Percentiles rank a stretch among this genome's conserved stretches.
Conservation (phyloP, 2,888 invertebrate species). For the Drosophila heteroneura region DNA sequence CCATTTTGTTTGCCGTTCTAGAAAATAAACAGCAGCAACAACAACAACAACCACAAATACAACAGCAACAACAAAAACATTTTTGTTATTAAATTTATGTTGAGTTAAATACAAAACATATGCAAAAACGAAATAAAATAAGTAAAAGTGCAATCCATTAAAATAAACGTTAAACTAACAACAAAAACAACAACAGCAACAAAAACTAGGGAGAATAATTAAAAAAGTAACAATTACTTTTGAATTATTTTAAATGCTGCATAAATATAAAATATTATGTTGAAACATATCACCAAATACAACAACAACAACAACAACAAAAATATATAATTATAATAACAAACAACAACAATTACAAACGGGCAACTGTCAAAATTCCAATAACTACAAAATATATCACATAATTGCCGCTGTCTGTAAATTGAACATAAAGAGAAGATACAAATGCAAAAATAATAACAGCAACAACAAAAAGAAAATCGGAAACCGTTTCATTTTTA, state of each 20-base stretch:
- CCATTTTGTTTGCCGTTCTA: slow-evolving; percentile 50
- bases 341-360: slow-evolving; percentile 44
- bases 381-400: slow-evolving; percentile 57
- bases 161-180: slow-evolving; percentile 47
- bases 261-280: slow-evolving; percentile 58
- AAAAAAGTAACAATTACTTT: slow-evolving; percentile 78
- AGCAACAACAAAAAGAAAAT: slow-evolving; percentile 33
- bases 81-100: slow-evolving; percentile 81
- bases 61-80: slow-evolving; percentile 66
- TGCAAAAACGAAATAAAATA: slow-evolving; percentile 45
- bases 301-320: slow-evolving; percentile 56
- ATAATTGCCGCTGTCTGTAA: slow-evolving; percentile 67
- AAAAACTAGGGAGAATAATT: slow-evolving; percentile 71
- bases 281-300: slow-evolving; percentile 73
- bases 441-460: slow-evolving; percentile 19
- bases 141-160: slow-evolving; percentile 75
- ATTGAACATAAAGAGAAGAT: slow-evolving; percentile 52
- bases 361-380: slow-evolving; percentile 64
- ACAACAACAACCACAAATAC: slow-evolving; percentile 35
- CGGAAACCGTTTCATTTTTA: slow-evolving; percentile 64
- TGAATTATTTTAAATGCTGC: slow-evolving; percentile 77
- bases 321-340: slow-evolving; percentile 55
- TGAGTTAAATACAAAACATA: slow-evolving; percentile 70
- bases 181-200: slow-evolving; percentile 47
- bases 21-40: slow-evolving; percentile 64